Percentiles rank a stretch among this genome's conserved stretches.
phyloP scores from a whole-genome alignment of 1,140 invertebrate species.

The Dendroctonus ponderosae region DNA sequence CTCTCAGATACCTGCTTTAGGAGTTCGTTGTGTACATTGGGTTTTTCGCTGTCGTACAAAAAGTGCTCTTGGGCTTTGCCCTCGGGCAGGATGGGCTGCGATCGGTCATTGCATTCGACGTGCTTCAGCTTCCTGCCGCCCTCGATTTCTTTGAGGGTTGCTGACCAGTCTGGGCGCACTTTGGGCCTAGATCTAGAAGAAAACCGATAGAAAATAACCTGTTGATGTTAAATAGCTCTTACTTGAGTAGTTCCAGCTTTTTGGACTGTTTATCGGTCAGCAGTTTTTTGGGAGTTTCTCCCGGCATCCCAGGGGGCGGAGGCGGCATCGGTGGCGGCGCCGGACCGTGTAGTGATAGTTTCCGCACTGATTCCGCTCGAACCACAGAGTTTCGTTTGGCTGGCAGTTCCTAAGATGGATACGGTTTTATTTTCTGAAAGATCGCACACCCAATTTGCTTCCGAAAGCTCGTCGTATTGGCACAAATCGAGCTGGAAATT shows the following conservation, averaged over 20 bases:
- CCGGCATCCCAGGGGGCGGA: constrained; percentile 59
- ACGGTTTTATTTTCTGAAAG: not conserved
- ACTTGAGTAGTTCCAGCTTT: constrained; percentile 59
- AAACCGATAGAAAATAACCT: not conserved
- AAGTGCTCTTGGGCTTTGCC: constrained; percentile 68
- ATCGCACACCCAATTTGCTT: not conserved
- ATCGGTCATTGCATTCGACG: constrained; percentile 81
- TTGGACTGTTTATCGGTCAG: constrained; percentile 57
- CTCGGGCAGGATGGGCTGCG: constrained; percentile 58
- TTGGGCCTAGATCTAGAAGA: constrained; percentile 65
- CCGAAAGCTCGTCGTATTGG: not conserved
- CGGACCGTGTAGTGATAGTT: constrained; percentile 49
- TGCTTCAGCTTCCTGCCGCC: constrained; percentile 73
- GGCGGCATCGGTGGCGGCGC: constrained; percentile 71
- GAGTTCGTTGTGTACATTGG: constrained; percentile 79
- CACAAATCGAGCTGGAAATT: constrained; percentile 5
- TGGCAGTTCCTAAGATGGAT: constrained; percentile 37
- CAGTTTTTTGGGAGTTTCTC: constrained; percentile 52
- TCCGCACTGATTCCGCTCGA: constrained; percentile 47
- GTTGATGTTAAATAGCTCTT: constrained; percentile 8
- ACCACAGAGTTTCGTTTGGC: constrained; percentile 43
- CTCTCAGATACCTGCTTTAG: constrained; percentile 63
- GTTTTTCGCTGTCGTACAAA: constrained; percentile 86
- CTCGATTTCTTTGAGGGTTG: constrained; percentile 88
- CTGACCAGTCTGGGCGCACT: constrained; percentile 80